Evolutionary conservation across 2,797 vertebrate genomes (phyloP), one percentile per base, ranked within the genome.

Genomic region (Pteronotus mesoamericanus): DNA sequence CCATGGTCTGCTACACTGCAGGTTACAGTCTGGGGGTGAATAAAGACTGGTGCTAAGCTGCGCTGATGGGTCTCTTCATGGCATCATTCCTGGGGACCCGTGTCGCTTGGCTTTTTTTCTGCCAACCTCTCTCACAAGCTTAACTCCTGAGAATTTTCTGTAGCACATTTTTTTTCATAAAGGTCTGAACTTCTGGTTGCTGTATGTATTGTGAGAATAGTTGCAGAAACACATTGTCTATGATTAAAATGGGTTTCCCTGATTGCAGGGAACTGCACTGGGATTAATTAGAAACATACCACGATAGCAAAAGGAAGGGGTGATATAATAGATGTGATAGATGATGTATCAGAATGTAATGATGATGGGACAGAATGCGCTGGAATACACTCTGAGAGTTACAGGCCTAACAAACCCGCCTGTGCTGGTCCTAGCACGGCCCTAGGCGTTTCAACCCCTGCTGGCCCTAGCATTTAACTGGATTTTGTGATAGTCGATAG

Each of bases 311-410:
- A 61, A 19, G 64, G 42, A 22, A 69, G 32, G 6, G 87, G 19
- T 12, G 9, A 22, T 12, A 4, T 18, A 9, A 44, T 5, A 3
- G 21, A 34, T 12, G 29, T 12, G 9, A 18, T 16, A 18, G 78
- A 72, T 1, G 68, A 14, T 32, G 68, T 2, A 0, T 55, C 61
- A 53, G 37, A 29, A 37, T 9, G 21, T 29, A 6, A 12, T 34
- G 61, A 37, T 1, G 24, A 12, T 2, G 14, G 22, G 2, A 9
- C 1, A 22, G 46, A 22, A 19, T 6, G 48, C 15, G 37, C 29
- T 3, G 61, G 12, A 55, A 14, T 1, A 0, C 4, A 0, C 4
- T 7, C 6, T 5, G 3, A 6, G 4, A 4, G 24, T 39, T 15
- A 15, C 9, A 46, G 74, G 34, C 68, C 82, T 6, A 24, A 14